These are phyloP conservation scores for Clinocottus analis DNA, from an alignment of 2,113 vertebrate species.

Conservation along the genomic window DNA sequence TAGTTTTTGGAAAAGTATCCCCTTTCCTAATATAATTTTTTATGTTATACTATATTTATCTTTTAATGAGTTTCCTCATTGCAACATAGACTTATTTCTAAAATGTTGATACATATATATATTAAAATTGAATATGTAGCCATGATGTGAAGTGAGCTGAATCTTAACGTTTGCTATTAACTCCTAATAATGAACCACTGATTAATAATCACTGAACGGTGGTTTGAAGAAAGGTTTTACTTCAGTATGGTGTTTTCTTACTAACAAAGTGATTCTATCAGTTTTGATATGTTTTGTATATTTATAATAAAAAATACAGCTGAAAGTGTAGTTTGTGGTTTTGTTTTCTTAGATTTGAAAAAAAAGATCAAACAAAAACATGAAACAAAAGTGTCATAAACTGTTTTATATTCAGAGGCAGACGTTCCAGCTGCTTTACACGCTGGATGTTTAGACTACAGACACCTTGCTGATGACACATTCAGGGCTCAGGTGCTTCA, in stretches of 20 bases:
- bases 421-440: not conserved
- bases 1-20: constrained; percentile 37
- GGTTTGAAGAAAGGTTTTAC: constrained; percentile 67
- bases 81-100: constrained; percentile 33
- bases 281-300: constrained; percentile 72
- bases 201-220: constrained; percentile 55
- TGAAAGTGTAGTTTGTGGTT: not conserved
- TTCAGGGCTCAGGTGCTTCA: not conserved
- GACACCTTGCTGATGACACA: not conserved
- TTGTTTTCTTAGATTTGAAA: no score
- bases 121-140: constrained; percentile 50
- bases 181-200: constrained; percentile 46
- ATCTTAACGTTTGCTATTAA: constrained; percentile 38
- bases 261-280: constrained; percentile 75
- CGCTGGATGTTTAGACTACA: not conserved
- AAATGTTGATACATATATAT: constrained; percentile 31
- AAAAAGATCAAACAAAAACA: no score
- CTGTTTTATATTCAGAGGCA: constrained; percentile 38
- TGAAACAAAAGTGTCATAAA: constrained; percentile 12
- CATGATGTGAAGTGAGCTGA: constrained; percentile 45
- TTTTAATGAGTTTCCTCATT: constrained; percentile 37
- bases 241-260: constrained; percentile 64
- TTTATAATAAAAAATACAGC: constrained; percentile 79
- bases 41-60: constrained; percentile 61
- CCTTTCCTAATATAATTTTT: constrained; percentile 66